Evolutionary conservation across 2,113 vertebrate genomes (phyloP).

Genomic region (Arvicanthis niloticus): DNA sequence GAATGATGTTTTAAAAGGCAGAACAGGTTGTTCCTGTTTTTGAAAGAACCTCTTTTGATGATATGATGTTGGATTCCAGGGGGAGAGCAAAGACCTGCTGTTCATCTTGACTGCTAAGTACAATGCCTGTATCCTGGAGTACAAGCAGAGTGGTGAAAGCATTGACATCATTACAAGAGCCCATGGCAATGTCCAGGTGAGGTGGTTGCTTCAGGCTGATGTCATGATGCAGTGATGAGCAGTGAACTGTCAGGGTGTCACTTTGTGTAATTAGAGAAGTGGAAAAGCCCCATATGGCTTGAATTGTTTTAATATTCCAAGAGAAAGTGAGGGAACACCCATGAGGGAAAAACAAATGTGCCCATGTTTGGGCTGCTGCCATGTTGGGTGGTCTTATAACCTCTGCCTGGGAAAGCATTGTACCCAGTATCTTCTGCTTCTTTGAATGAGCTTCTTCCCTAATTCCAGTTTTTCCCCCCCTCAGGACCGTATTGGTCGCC

Average conservation of each 20-base stretch:
- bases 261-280: neutral
- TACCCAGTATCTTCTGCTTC: neutral
- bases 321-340: neutral
- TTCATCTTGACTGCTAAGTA: constrained; percentile 99
- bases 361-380: neutral
- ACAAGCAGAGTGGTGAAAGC: constrained; percentile 97
- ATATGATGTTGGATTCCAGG: constrained; percentile 85
- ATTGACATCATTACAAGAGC: constrained; percentile 98
- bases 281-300: neutral
- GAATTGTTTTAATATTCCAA: neutral
- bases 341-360: neutral
- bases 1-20: neutral
- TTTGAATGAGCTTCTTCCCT: neutral
- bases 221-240: neutral
- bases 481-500: constrained; percentile 98
- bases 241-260: neutral
- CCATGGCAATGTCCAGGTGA: constrained; percentile 98
- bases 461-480: neutral
- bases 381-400: neutral
- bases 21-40: constrained; percentile 21
- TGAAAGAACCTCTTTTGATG: constrained; percentile 33
- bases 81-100: constrained; percentile 97
- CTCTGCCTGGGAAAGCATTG: neutral
- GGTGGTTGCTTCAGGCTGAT: neutral
- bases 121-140: constrained; percentile 98